These are phyloP conservation scores for Accipiter virgatus DNA, from an alignment of 2,113 vertebrate genomes.

Conservation along the genomic window DNA sequence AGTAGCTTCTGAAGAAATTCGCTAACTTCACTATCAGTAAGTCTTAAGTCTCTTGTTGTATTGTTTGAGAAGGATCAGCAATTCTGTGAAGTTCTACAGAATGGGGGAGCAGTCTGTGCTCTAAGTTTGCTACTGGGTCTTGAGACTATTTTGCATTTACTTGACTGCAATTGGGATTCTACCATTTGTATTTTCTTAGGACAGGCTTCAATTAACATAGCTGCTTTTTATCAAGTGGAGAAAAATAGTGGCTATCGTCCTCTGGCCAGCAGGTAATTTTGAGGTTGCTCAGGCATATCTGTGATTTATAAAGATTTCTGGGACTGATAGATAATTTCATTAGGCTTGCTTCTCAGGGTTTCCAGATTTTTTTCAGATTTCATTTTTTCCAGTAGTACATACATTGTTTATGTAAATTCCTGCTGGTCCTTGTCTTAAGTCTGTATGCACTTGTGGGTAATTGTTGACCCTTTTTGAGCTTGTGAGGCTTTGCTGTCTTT, in stretches of 20 bases:
- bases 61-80: neutral
- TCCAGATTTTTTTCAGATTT: neutral
- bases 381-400: neutral
- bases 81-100: neutral
- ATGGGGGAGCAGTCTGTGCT: neutral
- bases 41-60: neutral
- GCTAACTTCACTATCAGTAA: neutral
- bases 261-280: neutral
- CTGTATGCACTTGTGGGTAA: neutral
- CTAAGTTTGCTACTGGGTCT: neutral
- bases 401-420: neutral
- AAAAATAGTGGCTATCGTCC: neutral
- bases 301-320: neutral
- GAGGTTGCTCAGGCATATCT: neutral
- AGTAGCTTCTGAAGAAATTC: neutral
- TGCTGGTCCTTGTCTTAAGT: neutral
- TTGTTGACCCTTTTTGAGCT: neutral
- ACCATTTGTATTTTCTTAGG: neutral
- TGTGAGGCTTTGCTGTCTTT: neutral
- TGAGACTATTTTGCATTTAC: neutral
- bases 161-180: neutral
- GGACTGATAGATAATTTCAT: neutral
- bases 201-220: neutral
- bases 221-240: neutral
- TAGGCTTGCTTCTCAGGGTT: neutral